These are phyloP conservation scores for Thryonomys swinderianus DNA, from an alignment of 2,113 vertebrate genomes.

Conservation along the genomic window DNA sequence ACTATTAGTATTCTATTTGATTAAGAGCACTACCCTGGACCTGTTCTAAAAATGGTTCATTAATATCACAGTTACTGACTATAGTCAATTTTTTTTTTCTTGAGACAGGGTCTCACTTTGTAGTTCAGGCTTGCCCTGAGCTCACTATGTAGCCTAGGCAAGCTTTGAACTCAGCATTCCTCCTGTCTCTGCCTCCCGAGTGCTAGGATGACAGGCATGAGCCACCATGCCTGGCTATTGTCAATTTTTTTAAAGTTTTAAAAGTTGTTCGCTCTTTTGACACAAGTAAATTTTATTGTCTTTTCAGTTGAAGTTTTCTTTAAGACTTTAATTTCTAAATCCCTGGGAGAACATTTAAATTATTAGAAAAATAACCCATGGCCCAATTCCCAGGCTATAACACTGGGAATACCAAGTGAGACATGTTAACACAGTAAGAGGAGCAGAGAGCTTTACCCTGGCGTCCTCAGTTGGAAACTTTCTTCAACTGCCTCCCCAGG, in stretches of 20 bases:
- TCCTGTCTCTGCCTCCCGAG: no score
- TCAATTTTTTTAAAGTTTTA: neutral
- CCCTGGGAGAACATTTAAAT: neutral
- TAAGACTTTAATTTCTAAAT: neutral
- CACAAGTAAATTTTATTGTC: neutral
- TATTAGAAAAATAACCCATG: conserved; percentile 6
- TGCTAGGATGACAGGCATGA: no score
- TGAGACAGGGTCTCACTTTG: no score
- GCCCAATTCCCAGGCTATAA: neutral
- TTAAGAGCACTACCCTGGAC: neutral
- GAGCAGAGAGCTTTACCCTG: neutral
- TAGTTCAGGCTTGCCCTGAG: no score
- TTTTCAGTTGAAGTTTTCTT: neutral
- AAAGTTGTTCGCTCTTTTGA: conserved; percentile 2
- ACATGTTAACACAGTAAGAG: neutral
- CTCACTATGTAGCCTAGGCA: no score
- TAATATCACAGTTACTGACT: neutral
- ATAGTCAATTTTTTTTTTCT: no score
- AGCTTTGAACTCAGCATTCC: no score
- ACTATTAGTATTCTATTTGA: neutral
- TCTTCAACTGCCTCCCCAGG: neutral
- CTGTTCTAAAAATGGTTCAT: neutral
- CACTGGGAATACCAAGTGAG: neutral
- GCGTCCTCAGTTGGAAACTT: neutral
- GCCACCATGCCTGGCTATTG: no score